These are phyloP conservation scores for Lepus timidus DNA, from an alignment of 2,113 vertebrate species.

Conservation along the genomic window DNA sequence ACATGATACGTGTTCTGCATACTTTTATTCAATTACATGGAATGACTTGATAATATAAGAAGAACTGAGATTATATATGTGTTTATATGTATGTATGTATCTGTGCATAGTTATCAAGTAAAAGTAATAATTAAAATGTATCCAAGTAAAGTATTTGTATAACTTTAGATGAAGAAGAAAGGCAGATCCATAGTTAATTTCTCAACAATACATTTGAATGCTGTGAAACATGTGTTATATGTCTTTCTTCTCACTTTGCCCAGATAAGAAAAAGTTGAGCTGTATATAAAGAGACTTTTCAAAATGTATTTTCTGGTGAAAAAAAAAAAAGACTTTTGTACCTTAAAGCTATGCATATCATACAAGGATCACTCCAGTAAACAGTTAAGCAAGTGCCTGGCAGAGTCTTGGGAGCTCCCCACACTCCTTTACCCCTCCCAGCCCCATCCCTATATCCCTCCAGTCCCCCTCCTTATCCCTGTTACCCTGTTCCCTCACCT, in stretches of 20 bases:
- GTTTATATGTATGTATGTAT: background rate
- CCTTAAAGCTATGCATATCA: background rate
- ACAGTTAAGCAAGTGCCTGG: background rate
- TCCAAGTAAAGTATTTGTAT: background rate
- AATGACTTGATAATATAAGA: background rate
- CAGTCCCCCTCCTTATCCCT: too few species aligned
- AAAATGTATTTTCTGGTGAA: background rate
- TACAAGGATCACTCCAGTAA: background rate
- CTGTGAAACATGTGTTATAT: background rate
- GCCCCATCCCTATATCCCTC: too few species aligned
- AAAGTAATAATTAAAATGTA: background rate
- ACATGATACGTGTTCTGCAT: background rate
- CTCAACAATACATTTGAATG: background rate
- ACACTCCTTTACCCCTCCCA: too few species aligned
- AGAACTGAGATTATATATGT: background rate
- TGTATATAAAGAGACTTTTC: slow-evolving; percentile 17
- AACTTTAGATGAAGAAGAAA: background rate
- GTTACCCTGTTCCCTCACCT: too few species aligned
- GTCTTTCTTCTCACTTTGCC: background rate
- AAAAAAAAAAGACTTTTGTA: slow-evolving; percentile 24
- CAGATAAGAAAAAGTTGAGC: background rate
- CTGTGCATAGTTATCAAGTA: background rate
- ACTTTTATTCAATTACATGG: background rate
- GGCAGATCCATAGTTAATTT: background rate
- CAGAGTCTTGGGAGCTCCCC: too few species aligned